A percentile compares a stretch with the other conserved stretches of the same genome.
Evolutionary conservation across 2,797 vertebrate genomes (phyloP).

Genomic region (Mionectes olivaceus): DNA sequence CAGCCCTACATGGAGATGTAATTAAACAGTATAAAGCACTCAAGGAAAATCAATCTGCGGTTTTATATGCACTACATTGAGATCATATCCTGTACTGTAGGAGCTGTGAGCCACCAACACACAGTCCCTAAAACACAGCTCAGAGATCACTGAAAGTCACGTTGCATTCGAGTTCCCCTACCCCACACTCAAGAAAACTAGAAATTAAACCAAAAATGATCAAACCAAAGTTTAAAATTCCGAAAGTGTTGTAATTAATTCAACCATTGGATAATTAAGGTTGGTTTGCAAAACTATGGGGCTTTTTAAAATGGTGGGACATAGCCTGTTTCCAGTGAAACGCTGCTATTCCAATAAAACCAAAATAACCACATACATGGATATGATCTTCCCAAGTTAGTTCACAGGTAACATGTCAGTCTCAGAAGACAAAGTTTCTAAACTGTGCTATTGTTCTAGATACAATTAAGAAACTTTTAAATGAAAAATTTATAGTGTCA

Average conservation of each 20-base stretch:
- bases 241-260: constrained; percentile 72
- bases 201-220: constrained; percentile 77
- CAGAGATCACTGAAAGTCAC: constrained; percentile 68
- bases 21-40: constrained; percentile 89
- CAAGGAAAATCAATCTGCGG: constrained; percentile 86
- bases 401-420: constrained; percentile 76
- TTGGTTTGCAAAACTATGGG: constrained; percentile 31
- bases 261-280: constrained; percentile 59
- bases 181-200: constrained; percentile 69
- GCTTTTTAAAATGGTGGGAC: constrained; percentile 58
- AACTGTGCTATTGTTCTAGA: constrained; percentile 83
- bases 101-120: constrained; percentile 65
- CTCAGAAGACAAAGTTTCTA: constrained; percentile 80
- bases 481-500: constrained; percentile 83
- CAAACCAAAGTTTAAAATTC: constrained; percentile 77
- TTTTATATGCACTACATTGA: constrained; percentile 69
- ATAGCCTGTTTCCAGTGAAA: constrained; percentile 69
- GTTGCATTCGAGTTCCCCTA: constrained; percentile 53
- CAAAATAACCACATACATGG: constrained; percentile 76
- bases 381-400: constrained; percentile 88
- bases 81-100: constrained; percentile 85
- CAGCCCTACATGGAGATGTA: constrained; percentile 89
- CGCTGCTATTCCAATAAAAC: constrained; percentile 66
- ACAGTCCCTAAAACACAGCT: constrained; percentile 69
- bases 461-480: constrained; percentile 83